Evolutionary conservation across 2,113 vertebrate genomes (phyloP).

Genomic region (Nothocercus nigrocapillus): DNA sequence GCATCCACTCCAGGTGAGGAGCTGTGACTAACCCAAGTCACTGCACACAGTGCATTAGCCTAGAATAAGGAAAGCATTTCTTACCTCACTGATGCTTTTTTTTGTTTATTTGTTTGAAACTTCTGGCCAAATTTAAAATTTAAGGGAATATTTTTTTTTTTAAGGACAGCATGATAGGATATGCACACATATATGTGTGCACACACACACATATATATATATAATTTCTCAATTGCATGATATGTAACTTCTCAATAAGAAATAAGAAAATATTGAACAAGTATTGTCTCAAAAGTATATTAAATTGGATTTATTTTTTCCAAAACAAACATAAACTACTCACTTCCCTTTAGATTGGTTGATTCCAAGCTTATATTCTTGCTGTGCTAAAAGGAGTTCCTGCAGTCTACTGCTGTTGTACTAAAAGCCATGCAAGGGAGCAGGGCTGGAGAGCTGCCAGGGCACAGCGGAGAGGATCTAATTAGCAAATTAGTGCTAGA

Average conservation of each 20-base stretch:
- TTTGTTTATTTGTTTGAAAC: not conserved
- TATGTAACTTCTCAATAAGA: not conserved
- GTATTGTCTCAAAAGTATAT: not conserved
- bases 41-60: not conserved
- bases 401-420: not conserved
- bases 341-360: not conserved
- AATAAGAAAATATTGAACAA: not conserved
- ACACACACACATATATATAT: too few species aligned
- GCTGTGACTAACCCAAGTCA: not conserved
- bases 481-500: not conserved
- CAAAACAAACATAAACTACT: not conserved
- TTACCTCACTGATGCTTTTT: not conserved
- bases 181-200: not conserved
- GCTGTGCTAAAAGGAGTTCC: not conserved
- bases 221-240: not conserved
- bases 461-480: not conserved
- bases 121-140: not conserved
- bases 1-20: not conserved
- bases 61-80: not conserved
- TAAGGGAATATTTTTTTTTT: not conserved
- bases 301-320: not conserved
- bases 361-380: not conserved
- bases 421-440: not conserved
- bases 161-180: not conserved
- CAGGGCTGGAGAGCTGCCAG: not conserved